Evolutionary conservation across 2,113 vertebrate genomes (phyloP), one percentile per base, ranked within the genome.

Genomic region (Thomomys bottae): DNA sequence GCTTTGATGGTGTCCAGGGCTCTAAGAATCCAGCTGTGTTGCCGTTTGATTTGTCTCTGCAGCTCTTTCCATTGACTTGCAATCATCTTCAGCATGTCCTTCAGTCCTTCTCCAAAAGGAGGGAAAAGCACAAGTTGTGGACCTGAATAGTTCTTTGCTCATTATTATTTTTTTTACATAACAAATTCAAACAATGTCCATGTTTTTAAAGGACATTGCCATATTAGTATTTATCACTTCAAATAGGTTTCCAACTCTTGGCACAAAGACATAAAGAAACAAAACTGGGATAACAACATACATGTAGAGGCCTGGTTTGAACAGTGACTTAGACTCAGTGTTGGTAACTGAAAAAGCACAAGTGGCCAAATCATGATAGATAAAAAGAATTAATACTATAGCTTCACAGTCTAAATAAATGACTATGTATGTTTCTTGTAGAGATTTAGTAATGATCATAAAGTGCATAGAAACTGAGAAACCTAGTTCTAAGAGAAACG

Each of bases 11-110:
- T 98, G 95, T 99, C 98, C 93, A 99, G 98, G 90, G 99, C 97
- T 94, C 98, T 98, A 96, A 99, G 98, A 98, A 99, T 99, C 99
- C 99, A 99, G 97, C 98, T 98, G 97, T 99, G 99, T 97, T 99
- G 99, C 96, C 99, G 98, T 97, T 99, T 98, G 97, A 99, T 99
- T 98, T 99, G 99, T 93, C 98, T 98, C 98, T 99, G 99, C 95
- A 99, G 98, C 97, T 99, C 99, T 95, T 98, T 99, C 99, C 99
- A 99, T 95, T 99, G 99, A 97, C 98, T 98, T 72, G 98, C 97
- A 93, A 99, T 99, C 98, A 99, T 99, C 94, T 98, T 98, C 97
- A 99, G 98, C 98, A 98, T 99, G 96, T 99, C 99, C 98, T 98
- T 98, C 95, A 99, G 98, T 95, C 98, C 99, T 99, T 98, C 96